Evolutionary conservation across 2,113 vertebrate genomes (phyloP).

Genomic region (Barbus barbus): DNA sequence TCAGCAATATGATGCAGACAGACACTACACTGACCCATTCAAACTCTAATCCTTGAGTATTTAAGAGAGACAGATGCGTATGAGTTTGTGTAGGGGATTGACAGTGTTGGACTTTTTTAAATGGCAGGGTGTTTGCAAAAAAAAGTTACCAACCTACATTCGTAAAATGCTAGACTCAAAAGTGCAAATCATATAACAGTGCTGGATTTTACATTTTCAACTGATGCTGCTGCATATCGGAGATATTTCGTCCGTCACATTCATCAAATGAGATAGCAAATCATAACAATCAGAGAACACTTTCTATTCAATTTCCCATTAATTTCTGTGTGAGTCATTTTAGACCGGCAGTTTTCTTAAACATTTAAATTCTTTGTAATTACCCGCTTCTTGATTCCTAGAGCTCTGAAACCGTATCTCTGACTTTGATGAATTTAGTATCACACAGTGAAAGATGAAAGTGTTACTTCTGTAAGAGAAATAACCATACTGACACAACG

Average conservation of each 20-base stretch:
- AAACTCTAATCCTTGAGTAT: background rate
- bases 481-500: conserved; percentile 35
- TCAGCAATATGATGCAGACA: conserved; percentile 41
- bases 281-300: background rate
- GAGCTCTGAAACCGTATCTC: background rate
- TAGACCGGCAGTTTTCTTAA: conserved; percentile 18
- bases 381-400: background rate
- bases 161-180: conserved; percentile 48
- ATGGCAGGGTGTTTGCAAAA: conserved; percentile 21
- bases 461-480: too few species aligned
- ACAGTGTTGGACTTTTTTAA: conserved; percentile 17
- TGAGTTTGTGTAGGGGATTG: background rate
- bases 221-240: background rate
- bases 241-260: conserved; percentile 19
- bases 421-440: background rate
- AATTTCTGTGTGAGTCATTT: background rate
- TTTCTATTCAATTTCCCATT: background rate
- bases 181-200: conserved; percentile 50
- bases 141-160: conserved; percentile 46
- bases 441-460: background rate
- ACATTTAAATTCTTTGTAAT: background rate
- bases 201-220: conserved; percentile 36
- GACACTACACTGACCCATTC: conserved; percentile 5
- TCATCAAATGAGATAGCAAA: conserved; percentile 20
- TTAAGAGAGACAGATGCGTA: background rate